Percentiles rank a stretch among this genome's conserved stretches.
Evolutionary conservation across 2,113 vertebrate species (phyloP).

Genomic region (Sapajus apella): DNA sequence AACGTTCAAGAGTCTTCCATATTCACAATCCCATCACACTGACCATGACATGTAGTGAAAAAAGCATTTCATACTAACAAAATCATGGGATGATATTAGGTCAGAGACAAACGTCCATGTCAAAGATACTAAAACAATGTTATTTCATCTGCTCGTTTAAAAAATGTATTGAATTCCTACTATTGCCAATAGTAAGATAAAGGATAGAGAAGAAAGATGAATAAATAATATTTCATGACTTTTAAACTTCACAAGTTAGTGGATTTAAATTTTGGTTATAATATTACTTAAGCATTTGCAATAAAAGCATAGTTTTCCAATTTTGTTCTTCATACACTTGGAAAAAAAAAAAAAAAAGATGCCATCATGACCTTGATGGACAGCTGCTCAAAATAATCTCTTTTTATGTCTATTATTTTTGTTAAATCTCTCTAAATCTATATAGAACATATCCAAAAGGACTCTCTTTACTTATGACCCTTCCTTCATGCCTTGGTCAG

Average conservation of each 20-base stretch:
- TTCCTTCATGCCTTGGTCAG: slow-evolving; percentile 38
- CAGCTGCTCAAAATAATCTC: not conserved
- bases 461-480: not conserved
- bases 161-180: not conserved
- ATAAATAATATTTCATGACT: not conserved
- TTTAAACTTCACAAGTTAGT: not conserved
- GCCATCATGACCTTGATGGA: not conserved
- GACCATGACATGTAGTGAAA: not conserved
- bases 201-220: not conserved
- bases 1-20: not conserved
- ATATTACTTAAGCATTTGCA: not conserved
- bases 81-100: not conserved
- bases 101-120: not conserved
- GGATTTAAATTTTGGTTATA: slow-evolving; percentile 36
- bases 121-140: not conserved
- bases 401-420: not conserved
- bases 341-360: not conserved
- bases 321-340: not conserved
- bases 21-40: not conserved
- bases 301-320: not conserved
- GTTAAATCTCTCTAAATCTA: slow-evolving; percentile 29
- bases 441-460: not conserved
- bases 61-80: slow-evolving; percentile 31
- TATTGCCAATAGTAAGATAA: not conserved
- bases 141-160: not conserved